Evolutionary conservation across 2,888 invertebrate species (phyloP).

Genomic region (Gymnosoma rotundatum): DNA sequence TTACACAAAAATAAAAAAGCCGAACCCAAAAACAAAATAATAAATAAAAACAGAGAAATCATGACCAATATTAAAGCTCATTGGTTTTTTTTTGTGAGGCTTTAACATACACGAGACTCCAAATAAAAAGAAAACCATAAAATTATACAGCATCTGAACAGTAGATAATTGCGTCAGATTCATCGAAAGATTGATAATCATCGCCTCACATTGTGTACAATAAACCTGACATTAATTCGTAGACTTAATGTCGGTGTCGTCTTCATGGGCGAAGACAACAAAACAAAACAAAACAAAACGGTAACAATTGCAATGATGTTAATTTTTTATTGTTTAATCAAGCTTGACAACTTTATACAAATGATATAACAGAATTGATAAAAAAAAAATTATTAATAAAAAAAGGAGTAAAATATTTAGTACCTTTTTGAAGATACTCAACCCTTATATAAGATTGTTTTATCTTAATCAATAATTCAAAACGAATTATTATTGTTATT

Average conservation of each 20-base stretch:
- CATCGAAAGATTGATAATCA: conserved; percentile 6
- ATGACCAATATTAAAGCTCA: conserved; percentile 53
- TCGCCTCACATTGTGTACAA: neutral
- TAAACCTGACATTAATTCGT: conserved; percentile 53
- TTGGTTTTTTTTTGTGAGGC: conserved; percentile 20
- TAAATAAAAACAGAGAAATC: conserved; percentile 10
- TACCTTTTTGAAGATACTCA: too few relatives aligned
- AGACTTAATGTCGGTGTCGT: conserved; percentile 28
- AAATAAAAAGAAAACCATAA: conserved; percentile 23
- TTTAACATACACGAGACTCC: conserved; percentile 28
- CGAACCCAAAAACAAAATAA: neutral
- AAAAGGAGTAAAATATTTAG: neutral
- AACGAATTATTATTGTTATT: too few relatives aligned
- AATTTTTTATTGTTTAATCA: conserved; percentile 13
- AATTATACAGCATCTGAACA: conserved; percentile 11
- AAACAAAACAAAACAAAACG: neutral
- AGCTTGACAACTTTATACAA: neutral
- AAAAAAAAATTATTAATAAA: neutral
- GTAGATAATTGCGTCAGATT: conserved; percentile 21
- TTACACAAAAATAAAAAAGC: neutral
- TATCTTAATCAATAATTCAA: too few relatives aligned
- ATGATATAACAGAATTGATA: neutral
- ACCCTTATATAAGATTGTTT: too few relatives aligned
- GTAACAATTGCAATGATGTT: neutral
- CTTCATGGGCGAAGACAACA: neutral